Percentiles rank a stretch among this genome's conserved stretches.
Conservation (phyloP, 2,113 vertebrate genomes). For the Oryzias woworae region DNA sequence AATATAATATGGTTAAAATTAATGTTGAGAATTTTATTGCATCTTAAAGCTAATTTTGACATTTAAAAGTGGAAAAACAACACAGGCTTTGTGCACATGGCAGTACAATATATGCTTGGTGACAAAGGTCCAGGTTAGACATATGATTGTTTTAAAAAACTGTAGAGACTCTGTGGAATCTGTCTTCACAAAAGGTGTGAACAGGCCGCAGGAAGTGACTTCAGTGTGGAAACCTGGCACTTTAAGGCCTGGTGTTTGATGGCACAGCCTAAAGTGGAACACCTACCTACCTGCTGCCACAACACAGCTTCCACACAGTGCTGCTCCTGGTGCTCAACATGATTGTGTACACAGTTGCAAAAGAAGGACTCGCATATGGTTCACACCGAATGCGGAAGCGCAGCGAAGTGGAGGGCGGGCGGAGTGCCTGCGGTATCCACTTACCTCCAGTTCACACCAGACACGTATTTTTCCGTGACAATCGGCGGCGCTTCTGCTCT, state of each 20-base stretch:
- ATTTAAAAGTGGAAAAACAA: background rate
- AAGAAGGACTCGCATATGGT: background rate
- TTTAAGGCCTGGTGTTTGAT: constrained; percentile 47
- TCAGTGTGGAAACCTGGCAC: constrained; percentile 37
- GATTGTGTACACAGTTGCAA: constrained; percentile 9
- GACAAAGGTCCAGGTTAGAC: constrained; percentile 28
- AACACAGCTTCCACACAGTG: constrained; percentile 28
- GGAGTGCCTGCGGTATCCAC: no score
- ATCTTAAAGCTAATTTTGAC: background rate
- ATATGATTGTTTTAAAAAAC: constrained; percentile 33
- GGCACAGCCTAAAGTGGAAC: constrained; percentile 43
- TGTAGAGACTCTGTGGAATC: constrained; percentile 48
- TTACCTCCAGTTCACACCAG: no score
- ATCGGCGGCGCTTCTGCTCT: no score
- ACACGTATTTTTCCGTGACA: no score
- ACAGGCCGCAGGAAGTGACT: constrained; percentile 47
- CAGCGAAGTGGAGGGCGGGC: constrained; percentile 15
- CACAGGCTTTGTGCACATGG: background rate
- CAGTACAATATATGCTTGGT: background rate
- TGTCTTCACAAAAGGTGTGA: constrained; percentile 52
- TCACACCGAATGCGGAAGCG: background rate
- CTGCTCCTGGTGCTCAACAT: constrained; percentile 35
- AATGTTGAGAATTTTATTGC: background rate
- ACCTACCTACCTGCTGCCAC: constrained; percentile 58
- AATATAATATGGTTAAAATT: background rate